Percentiles rank a stretch among this genome's conserved stretches.
Conservation (phyloP, 2,797 vertebrate species). For the Helarctos malayanus region DNA sequence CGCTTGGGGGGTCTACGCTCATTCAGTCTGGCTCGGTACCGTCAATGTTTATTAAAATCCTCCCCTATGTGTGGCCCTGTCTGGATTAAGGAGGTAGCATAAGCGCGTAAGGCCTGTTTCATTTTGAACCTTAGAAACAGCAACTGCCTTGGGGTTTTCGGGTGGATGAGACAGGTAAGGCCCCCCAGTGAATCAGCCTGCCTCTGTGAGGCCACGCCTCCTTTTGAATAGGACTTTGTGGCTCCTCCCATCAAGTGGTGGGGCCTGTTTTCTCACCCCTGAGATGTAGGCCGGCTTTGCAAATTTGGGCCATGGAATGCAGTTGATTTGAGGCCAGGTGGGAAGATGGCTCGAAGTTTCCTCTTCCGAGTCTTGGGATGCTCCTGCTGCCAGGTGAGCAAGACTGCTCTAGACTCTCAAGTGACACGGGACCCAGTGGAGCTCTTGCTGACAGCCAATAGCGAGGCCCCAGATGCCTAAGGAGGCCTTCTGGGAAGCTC, state of each 20-base stretch:
- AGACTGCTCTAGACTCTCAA: neutral
- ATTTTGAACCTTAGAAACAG: neutral
- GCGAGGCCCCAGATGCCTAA: neutral
- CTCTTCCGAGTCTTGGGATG: neutral
- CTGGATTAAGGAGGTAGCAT: neutral
- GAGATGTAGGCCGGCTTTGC: neutral
- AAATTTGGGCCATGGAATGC: neutral
- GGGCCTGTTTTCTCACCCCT: neutral
- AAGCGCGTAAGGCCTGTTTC: neutral
- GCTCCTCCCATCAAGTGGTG: neutral
- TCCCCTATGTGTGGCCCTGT: neutral
- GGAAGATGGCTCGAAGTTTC: neutral
- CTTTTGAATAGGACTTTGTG: neutral
- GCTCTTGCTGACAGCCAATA: neutral
- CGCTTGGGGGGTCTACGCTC: neutral
- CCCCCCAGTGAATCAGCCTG: accelerated
- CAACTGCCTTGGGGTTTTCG: neutral
- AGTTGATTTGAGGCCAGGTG: accelerated
- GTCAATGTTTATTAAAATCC: slow-evolving; percentile 9
- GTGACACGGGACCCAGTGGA: neutral
- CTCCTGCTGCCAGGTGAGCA: neutral
- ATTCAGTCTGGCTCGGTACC: neutral
- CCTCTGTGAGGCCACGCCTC: neutral
- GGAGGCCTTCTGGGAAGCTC: neutral
- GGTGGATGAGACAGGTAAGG: neutral